Percentiles rank a stretch among this genome's conserved stretches.
Conservation (phyloP, 2,888 invertebrate genomes). For the Amorpha juglandis region DNA sequence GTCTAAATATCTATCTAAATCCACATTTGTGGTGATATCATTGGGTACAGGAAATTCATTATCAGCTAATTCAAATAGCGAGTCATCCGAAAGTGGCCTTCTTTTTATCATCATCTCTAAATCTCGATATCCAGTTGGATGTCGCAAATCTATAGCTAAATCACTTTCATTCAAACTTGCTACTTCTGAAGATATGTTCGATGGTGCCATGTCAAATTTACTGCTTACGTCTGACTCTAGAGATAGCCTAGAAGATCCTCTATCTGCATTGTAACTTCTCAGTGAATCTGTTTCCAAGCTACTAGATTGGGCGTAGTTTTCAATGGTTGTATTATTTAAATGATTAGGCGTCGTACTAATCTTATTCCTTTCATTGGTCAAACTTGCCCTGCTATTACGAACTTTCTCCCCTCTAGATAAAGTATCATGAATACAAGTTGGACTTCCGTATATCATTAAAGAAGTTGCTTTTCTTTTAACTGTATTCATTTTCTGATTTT, state of each 20-base stretch:
- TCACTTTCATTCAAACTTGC: conserved; percentile 73
- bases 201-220: conserved; percentile 75
- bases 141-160: conserved; percentile 83
- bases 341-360: conserved; percentile 54
- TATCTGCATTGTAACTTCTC: conserved; percentile 74
- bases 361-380: conserved; percentile 67
- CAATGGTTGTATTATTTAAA: conserved; percentile 61
- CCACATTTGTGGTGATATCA: conserved; percentile 82
- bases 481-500: conserved; percentile 76
- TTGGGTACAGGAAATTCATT: conserved; percentile 80
- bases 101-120: conserved; percentile 87
- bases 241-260: conserved; percentile 76
- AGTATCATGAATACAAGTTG: conserved; percentile 80
- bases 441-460: conserved; percentile 80
- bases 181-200: conserved; percentile 73
- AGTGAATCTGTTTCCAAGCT: conserved; percentile 76
- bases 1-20: conserved; percentile 88
- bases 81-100: conserved; percentile 90
- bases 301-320: conserved; percentile 65
- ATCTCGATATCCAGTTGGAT: conserved; percentile 72
- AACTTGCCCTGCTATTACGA: conserved; percentile 75
- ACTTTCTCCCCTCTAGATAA: conserved; percentile 80
- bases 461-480: conserved; percentile 77
- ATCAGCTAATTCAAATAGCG: conserved; percentile 87
- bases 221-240: conserved; percentile 79